Evolutionary conservation across 2,113 vertebrate species (phyloP), one percentile per base, ranked within the genome.

Genomic region (Panthera leo): DNA sequence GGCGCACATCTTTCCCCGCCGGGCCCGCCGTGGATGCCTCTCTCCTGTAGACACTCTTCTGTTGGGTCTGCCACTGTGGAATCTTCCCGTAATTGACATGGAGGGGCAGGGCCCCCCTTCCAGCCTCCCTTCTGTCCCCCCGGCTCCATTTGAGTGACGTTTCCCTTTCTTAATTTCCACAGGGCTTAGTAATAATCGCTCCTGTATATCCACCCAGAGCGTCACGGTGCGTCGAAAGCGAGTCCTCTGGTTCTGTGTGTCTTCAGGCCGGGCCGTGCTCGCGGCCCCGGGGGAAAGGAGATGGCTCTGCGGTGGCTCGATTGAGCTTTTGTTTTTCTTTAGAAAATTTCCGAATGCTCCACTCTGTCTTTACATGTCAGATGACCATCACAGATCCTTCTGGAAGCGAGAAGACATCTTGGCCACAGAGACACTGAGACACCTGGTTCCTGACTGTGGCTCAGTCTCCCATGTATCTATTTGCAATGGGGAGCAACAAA

Each of bases 131-230:
- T 48, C 75, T 18, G 11, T 75, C 42, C 42, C 45, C 42, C 14
- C 48, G 14, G 29, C 75, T 31, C 27, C 42, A 29, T 78, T 48
- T 48, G 29, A 31, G 75, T 78, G 42, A 48, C 7, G 3, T 48
- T 48, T 76, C 25, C 75, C 42, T 48, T 76, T 48, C 75, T 76
- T 76, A 48, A 76, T 48, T 48, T 78, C 48, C 75, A 76, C 73
- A 31, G 25, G 29, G 42, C 48, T n/a, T n/a, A 7, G 12, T 1
- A 10, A n/a, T 10, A 5, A 3, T 21, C 70, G 29, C n/a, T 80
- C 39, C 15, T 39, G 29, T 19, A 25, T 0, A 1, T 15, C 19
- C 13, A 1, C 5, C 21, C 0, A 4, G 10, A 8, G 1, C 5
- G 1, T 45, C 42, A 4, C 34, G 0, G n/a, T 14, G n/a, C 4